Evolutionary conservation across 2,797 vertebrate species (phyloP), one percentile per base, ranked within the genome.

Genomic region (Artibeus jamaicensis): DNA sequence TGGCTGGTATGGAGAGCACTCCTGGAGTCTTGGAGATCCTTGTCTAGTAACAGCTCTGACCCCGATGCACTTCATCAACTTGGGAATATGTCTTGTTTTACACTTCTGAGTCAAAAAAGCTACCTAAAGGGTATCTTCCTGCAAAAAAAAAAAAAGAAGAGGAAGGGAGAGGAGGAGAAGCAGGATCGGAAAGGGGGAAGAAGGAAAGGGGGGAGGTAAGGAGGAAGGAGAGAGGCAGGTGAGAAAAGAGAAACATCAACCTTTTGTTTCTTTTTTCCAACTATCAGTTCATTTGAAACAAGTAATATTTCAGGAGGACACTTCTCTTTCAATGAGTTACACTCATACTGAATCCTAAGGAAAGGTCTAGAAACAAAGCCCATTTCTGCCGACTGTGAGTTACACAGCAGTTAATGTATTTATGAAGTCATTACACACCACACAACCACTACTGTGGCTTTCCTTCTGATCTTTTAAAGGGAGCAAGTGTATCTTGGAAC

Each of bases 281-380:
- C 10, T 73, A 59, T 44, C 65, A 42, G 5, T 87, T 74, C 53
- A 24, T 94, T 50, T 18, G 15, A 57, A 92, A 68, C 29, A 88
- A 86, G 48, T 22, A 73, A 5, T 46, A 86, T 79, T 83, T 96
- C 91, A 93, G 88, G 50, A 22, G 32, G 18, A 55, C 39, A 62
- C 12, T 92, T 71, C 44, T 42, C 12, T 74, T 90, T 73, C 26
- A 83, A 68, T n/a, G 6, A 62, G 32, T 67, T 84, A 46, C 8
- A 46, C 18, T 21, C 89, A 77, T 44, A 55, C 0, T 82, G 24
- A 86, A 55, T 59, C 19, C 11, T 73, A 85, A 84, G 29, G 84
- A 76, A 91, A 65, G 11, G 68, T 71, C 77, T 76, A 93, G 73
- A 89, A 82, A 71, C 59, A 81, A 78, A 89, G 82, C 34, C 76